Percentiles rank a stretch among this genome's conserved stretches.
phyloP scores from a whole-genome alignment of 2,113 vertebrate species.

The Cyanistes caeruleus region DNA sequence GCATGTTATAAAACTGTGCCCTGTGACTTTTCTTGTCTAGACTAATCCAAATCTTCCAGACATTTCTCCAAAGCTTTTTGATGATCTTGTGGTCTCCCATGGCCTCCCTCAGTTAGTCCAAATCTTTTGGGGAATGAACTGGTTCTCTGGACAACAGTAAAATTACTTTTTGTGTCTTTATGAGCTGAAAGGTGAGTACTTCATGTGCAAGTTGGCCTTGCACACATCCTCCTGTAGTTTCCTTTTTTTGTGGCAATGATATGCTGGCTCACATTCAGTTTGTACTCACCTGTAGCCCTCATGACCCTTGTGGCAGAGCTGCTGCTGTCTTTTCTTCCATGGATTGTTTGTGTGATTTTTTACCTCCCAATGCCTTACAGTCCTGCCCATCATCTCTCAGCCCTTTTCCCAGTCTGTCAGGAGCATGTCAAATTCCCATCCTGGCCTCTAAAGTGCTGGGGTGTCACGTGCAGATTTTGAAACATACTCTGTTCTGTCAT shows the following conservation, averaged over 20 bases:
- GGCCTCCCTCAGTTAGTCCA: not conserved
- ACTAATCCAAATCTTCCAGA: not conserved
- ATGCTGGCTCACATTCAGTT: not conserved
- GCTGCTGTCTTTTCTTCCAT: not conserved
- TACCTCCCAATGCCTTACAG: not conserved
- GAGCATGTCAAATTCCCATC: not conserved
- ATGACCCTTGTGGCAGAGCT: not conserved
- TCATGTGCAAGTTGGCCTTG: not conserved
- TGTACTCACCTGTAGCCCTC: not conserved
- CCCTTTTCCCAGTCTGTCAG: not conserved
- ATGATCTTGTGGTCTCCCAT: not conserved
- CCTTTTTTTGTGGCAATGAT: not conserved
- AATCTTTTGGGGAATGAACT: not conserved
- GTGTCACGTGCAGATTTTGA: not conserved
- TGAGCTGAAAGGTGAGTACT: not conserved
- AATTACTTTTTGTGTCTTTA: slow-evolving; percentile 1
- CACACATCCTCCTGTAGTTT: not conserved
- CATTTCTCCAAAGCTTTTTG: not conserved
- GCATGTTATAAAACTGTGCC: not conserved
- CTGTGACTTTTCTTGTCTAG: not conserved
- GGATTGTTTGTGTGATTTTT: not conserved
- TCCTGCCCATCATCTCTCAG: not conserved
- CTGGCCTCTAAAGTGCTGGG: not conserved
- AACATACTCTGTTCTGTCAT: not conserved
- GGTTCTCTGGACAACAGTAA: not conserved